Base-by-base conservation (phyloP, 2,888 invertebrate genomes). In the Noctuana brunneofusca region DNA sequence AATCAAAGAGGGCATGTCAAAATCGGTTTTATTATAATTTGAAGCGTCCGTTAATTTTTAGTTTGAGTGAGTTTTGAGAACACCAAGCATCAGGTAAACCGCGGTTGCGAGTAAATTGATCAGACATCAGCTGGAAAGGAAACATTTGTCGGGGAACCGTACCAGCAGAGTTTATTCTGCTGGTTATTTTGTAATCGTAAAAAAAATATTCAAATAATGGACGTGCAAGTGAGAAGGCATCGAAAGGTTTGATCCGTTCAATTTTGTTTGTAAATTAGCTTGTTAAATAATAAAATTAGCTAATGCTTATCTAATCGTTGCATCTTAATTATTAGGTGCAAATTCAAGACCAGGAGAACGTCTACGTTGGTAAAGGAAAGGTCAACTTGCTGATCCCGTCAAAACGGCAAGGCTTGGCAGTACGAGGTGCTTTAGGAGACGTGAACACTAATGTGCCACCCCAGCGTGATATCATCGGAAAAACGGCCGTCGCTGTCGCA, bases 401-500 rank as follows among this genome's bases (percentile, higher is more conserved):
- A 0, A 89, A 87, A 66, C 81, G 80, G 11, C 81, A 78, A 68
- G 87, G 85, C 3, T 68, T 84, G 65, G 68, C 75, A 9, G 75
- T 81, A 38, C 84, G 91, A 16, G 89, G 90, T 14, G 89, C 85
- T 43, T 74, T 92, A 30, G 90, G 89, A 9, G 92, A 92, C 66
- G 71, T 91, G 43, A 87, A 84, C 65, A 79, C 83, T 1, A 92
- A 92, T 71, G 78, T 87, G 2, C 86, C 84, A 71, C 70, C 74
- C 2, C 85, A 84, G 65, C 80, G 84, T 4, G 84, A 85, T 18
- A 68, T 80, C 3, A 69, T 75, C 24, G 83, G 85, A 0, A 91
- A 92, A 78, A 82, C 83, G 1, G 83, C 84, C 12, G 77, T 76
- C 54, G 76, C 81, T 22, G 71, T 84, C 14, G 80, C 84, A 0